A percentile compares a stretch with the other conserved stretches of the same genome.
These are phyloP conservation scores for Sebastes itinus DNA, from an alignment of 2,797 vertebrate species.

Conservation along the genomic window DNA sequence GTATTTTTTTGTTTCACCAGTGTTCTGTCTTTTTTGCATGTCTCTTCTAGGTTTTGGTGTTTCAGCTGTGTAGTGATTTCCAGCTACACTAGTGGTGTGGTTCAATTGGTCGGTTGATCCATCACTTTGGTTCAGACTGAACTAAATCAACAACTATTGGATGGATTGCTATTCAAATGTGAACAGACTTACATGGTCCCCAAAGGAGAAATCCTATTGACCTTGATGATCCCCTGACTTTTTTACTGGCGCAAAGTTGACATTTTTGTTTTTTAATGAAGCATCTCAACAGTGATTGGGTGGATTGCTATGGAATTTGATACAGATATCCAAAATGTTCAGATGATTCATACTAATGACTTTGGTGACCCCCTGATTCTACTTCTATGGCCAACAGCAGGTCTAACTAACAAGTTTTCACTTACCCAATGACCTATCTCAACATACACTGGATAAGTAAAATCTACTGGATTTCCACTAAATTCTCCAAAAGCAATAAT, in stretches of 20 bases:
- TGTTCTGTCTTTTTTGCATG: background rate
- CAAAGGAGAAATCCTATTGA: background rate
- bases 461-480: background rate
- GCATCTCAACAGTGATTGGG: background rate
- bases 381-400: background rate
- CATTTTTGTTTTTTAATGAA: background rate
- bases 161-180: background rate
- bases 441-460: background rate
- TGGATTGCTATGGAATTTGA: background rate
- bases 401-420: background rate
- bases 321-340: fast-evolving
- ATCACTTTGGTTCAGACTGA: background rate
- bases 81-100: background rate
- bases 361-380: no score
- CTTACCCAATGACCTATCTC: background rate
- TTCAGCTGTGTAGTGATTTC: background rate
- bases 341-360: no score
- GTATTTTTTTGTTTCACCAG: background rate
- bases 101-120: background rate
- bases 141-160: background rate
- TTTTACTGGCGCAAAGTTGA: background rate
- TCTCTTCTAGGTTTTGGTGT: background rate
- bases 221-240: background rate
- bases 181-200: background rate
- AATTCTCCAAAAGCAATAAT: background rate